Evolutionary conservation across 2,113 vertebrate genomes (phyloP), one percentile per base, ranked within the genome.

Genomic region (Menura novaehollandiae): DNA sequence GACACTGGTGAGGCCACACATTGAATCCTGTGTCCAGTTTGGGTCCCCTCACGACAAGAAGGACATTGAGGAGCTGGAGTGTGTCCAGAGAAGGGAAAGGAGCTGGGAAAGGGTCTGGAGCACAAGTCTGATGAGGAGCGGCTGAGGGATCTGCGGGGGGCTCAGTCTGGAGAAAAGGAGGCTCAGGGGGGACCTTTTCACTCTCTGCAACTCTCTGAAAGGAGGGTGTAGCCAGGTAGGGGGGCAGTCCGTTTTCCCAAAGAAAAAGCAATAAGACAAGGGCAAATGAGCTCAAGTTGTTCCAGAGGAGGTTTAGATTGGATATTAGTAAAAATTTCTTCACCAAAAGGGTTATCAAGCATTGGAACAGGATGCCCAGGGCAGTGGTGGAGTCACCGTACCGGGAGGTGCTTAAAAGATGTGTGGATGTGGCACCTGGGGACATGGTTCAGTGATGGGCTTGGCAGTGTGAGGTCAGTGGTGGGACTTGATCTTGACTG

Each of bases 161-260:
- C 2, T 68, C 1, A 23, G 23, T 2, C 44, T 60, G 67, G 32
- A 73, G 58, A 11, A 44, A 46, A 63, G 58, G 33, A 46, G 27
- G 33, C 27, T 37, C 41, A 32, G 6, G 33, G 11, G 19, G 9
- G 5, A 37, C 33, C 39, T 53, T 9, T 2, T 28, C 11, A 3
- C 15, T 52, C 47, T 37, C 21, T 26, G 7, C 32, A 53, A 7
- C 32, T 55, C 19, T 23, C 47, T 46, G 47, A 47, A 9, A 62
- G 28, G 55, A 53, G 33, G 14, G 1, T 33, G 15, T 33, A 17
- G 56, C 9, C 23, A 9, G 47, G 10, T 6, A n/a, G 6, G 24
- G 10, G 13, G 2, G 62, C 1, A 0, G 8, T 9, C 41, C 21
- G n/a, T 55, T 21, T n/a, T 33, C 18, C 37, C n/a, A n/a, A 39